These are phyloP conservation scores for Atherinosoma microstoma DNA, from an alignment of 2,797 vertebrate species.

Conservation along the genomic window DNA sequence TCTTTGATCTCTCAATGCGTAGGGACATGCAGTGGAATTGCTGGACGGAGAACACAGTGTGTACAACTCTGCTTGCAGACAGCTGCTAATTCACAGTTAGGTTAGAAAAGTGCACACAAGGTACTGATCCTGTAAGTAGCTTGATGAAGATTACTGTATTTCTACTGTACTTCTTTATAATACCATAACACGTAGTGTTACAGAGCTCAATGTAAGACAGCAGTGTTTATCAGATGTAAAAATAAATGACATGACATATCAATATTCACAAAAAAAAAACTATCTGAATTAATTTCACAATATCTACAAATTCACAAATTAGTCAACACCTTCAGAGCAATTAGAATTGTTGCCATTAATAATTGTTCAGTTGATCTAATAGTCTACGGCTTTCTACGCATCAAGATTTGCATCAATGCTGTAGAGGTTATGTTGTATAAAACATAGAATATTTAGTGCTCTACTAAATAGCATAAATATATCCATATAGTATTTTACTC, in stretches of 20 bases:
- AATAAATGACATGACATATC: conserved; percentile 77
- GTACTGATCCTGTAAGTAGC: conserved; percentile 72
- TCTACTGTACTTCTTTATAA: conserved; percentile 66
- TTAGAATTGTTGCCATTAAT: conserved; percentile 68
- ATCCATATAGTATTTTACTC: conserved; percentile 81
- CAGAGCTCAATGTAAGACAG: conserved; percentile 68
- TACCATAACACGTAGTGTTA: conserved; percentile 76
- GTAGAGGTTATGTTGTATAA: conserved; percentile 77
- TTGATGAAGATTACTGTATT: conserved; percentile 55
- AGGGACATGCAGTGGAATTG: conserved; percentile 79
- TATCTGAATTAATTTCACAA: conserved; percentile 79
- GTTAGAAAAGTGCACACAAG: conserved; percentile 80
- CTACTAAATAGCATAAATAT: conserved; percentile 81
- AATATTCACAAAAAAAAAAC: conserved; percentile 77
- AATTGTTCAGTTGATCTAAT: conserved; percentile 61
- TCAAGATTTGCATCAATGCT: conserved; percentile 73
- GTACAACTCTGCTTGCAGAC: conserved; percentile 76
- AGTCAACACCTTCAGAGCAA: conserved; percentile 69
- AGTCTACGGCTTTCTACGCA: conserved; percentile 75
- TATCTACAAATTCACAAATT: conserved; percentile 83
- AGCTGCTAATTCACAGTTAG: conserved; percentile 82
- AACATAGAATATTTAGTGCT: conserved; percentile 78
- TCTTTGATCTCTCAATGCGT: conserved; percentile 70
- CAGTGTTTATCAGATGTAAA: conserved; percentile 73
- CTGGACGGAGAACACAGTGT: conserved; percentile 74